Conservation (phyloP, 2,797 vertebrate genomes). For the Choloepus didactylus region DNA sequence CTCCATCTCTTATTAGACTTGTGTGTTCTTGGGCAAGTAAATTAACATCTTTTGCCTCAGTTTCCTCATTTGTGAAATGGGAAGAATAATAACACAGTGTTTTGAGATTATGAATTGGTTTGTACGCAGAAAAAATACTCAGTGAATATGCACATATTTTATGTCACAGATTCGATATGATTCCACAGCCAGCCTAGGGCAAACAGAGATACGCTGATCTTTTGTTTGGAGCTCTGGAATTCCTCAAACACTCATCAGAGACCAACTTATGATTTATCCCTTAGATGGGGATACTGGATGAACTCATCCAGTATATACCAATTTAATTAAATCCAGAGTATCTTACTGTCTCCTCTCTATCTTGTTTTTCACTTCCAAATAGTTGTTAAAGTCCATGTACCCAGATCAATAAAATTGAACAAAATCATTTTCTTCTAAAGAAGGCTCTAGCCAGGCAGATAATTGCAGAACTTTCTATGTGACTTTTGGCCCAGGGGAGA, state of each 20-base stretch:
- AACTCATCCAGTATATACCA: not conserved
- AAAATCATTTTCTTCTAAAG: not conserved
- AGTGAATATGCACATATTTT: not conserved
- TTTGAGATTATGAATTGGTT: not conserved
- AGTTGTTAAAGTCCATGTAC: not conserved
- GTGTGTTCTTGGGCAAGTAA: not conserved
- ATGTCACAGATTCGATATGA: not conserved
- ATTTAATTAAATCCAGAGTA: not conserved
- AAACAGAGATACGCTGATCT: not conserved
- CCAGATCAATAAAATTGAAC: not conserved
- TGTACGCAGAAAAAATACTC: not conserved
- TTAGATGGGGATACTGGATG: not conserved
- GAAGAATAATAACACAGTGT: not conserved
- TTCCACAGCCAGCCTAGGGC: not conserved
- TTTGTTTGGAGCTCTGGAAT: not conserved
- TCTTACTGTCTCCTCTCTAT: not conserved
- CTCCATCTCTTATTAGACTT: not conserved
- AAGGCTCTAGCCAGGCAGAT: not conserved
- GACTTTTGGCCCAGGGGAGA: not conserved
- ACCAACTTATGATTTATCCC: not conserved
- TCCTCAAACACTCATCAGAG: not conserved
- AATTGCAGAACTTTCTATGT: not conserved
- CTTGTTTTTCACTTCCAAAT: not conserved
- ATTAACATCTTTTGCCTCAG: not conserved
- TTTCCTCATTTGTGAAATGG: conserved; percentile 18